These are phyloP conservation scores for Andrena marginata DNA, from an alignment of 2,888 invertebrate species.

Conservation along the genomic window DNA sequence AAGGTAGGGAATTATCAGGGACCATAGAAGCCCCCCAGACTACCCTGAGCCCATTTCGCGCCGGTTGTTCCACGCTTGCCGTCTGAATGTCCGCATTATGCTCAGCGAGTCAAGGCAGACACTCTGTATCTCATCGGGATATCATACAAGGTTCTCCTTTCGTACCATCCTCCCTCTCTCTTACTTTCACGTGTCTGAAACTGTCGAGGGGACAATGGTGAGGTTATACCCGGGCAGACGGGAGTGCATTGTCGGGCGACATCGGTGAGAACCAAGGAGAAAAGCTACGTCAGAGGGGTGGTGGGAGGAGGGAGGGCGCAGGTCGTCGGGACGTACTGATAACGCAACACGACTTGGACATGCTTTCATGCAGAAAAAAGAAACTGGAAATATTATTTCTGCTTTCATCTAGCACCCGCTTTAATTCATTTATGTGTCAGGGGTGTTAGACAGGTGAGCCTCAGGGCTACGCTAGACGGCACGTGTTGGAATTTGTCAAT, in stretches of 20 bases:
- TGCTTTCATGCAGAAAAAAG: background rate
- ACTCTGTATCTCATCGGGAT: slow-evolving; percentile 53
- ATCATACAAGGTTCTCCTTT: slow-evolving; percentile 41
- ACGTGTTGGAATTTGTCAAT: too few relatives aligned
- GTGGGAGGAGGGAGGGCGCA: slow-evolving; percentile 9
- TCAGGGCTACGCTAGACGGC: too few relatives aligned
- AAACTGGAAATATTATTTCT: background rate
- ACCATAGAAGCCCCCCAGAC: slow-evolving; percentile 17
- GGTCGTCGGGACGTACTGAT: slow-evolving; percentile 25
- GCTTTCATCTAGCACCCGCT: too few relatives aligned
- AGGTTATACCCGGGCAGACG: slow-evolving; percentile 59
- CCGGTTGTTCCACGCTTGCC: slow-evolving; percentile 31
- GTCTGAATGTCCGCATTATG: slow-evolving; percentile 56
- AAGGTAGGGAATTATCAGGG: background rate
- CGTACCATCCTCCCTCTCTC: slow-evolving; percentile 34
- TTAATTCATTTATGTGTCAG: too few relatives aligned
- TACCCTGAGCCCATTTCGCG: slow-evolving; percentile 27
- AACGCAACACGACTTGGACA: slow-evolving; percentile 16
- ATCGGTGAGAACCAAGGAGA: slow-evolving; percentile 58
- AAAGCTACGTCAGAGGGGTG: slow-evolving; percentile 42
- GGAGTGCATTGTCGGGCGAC: slow-evolving; percentile 54
- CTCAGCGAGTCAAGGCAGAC: slow-evolving; percentile 51
- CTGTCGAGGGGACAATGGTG: slow-evolving; percentile 58
- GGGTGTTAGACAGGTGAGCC: too few relatives aligned
- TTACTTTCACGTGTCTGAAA: slow-evolving; percentile 50